Percentiles rank a stretch among this genome's conserved stretches.
Conservation (phyloP, 64 coral and sea anemone species). For the Stylophora pistillata region DNA sequence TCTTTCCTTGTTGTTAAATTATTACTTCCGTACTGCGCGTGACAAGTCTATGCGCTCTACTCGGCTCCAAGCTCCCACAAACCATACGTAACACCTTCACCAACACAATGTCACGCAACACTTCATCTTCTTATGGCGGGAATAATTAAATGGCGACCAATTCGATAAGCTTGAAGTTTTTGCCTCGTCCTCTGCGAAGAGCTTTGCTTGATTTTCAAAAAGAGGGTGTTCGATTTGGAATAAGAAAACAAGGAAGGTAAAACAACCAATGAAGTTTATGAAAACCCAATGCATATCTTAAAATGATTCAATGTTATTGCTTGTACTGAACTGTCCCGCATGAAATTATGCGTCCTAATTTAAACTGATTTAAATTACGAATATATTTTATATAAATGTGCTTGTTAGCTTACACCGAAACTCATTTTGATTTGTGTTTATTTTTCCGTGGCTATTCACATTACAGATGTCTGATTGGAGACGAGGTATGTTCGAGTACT, state of each 20-base stretch:
- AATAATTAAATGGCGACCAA: slow-evolving; percentile 5
- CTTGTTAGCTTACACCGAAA: background rate
- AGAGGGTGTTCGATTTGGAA: slow-evolving; percentile 82
- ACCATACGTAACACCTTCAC: background rate
- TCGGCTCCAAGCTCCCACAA: background rate
- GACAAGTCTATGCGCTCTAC: background rate
- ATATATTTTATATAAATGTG: background rate
- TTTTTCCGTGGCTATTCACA: background rate
- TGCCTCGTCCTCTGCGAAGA: slow-evolving; percentile 49
- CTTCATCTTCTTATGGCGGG: slow-evolving; percentile 11
- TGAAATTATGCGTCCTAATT: background rate
- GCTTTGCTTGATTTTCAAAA: slow-evolving; percentile 85
- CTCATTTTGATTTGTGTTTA: too few species aligned
- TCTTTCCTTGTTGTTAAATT: too few species aligned
- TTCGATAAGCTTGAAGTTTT: slow-evolving; percentile 40
- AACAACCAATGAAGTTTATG: background rate
- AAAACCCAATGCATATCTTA: background rate
- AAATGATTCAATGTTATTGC: background rate
- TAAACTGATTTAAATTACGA: background rate
- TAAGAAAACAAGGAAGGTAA: slow-evolving; percentile 93
- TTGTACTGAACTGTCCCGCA: background rate
- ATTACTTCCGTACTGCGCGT: too few species aligned
- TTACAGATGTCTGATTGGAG: slow-evolving; percentile 89
- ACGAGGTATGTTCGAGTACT: slow-evolving; percentile 62
- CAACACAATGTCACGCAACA: background rate